phyloP scores from a whole-genome alignment of 2,113 vertebrate genomes.

The Patagioenas fasciata region DNA sequence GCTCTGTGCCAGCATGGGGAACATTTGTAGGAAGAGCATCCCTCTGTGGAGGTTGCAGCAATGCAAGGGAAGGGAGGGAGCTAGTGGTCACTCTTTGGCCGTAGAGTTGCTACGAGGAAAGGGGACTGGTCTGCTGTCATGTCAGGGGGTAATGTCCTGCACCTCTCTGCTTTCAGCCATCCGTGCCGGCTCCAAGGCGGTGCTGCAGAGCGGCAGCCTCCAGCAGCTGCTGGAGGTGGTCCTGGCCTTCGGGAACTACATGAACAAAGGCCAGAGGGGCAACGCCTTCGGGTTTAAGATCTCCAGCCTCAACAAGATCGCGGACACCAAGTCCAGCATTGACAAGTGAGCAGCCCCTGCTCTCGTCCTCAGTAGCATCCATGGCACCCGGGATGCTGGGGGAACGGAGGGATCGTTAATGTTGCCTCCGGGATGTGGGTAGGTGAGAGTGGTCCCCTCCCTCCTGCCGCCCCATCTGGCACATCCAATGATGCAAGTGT shows the following conservation, averaged over 20 bases:
- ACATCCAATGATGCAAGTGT: not conserved
- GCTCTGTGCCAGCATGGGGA: not conserved
- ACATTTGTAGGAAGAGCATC: not conserved
- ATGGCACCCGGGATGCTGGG: fast-evolving
- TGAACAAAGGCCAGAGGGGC: constrained; percentile 99
- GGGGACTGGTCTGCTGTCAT: not conserved
- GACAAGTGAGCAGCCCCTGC: constrained; percentile 88
- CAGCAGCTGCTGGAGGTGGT: constrained; percentile 96
- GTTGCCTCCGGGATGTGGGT: not conserved
- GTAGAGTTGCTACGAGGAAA: not conserved
- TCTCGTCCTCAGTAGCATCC: not conserved
- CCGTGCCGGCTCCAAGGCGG: constrained; percentile 87
- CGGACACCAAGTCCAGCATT: constrained; percentile 97
- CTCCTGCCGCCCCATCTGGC: not conserved
- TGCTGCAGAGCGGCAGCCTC: constrained; percentile 88
- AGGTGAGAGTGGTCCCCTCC: not conserved
- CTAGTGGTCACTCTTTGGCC: not conserved
- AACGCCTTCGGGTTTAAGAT: constrained; percentile 97
- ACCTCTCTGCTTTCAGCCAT: constrained; percentile 78
- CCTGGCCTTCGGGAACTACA: constrained; percentile 97
- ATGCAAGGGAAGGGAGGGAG: not conserved
- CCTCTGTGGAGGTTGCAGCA: not conserved
- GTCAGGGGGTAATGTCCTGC: not conserved
- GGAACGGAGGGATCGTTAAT: not conserved
- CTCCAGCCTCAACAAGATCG: constrained; percentile 98